Evolutionary conservation across 2,113 vertebrate genomes (phyloP), one percentile per base, ranked within the genome.

Genomic region (Lagopus muta): DNA sequence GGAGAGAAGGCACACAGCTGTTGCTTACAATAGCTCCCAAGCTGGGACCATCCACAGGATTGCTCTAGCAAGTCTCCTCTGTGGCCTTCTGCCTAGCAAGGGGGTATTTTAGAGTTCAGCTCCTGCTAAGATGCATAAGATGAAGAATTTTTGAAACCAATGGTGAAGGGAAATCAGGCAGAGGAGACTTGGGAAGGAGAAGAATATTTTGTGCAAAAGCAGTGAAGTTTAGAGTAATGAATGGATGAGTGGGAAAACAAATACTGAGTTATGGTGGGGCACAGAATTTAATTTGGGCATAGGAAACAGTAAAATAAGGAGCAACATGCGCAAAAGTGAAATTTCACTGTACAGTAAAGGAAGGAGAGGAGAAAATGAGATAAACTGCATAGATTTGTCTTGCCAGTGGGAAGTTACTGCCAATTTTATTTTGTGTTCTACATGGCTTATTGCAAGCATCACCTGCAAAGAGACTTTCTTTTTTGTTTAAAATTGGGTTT

Each of bases 1-100:
- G 75, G 64, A 82, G 89, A 94, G 79, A 92, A 96, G 73, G 69
- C n/a, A 5, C 72, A 88, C 76, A 87, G 80, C 86, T 96, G 92
- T 82, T 93, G 38, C 32, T 81, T 78, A 27, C 25, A 81, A 43
- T 62, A 61, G 38, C 22, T 52, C 45, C 47, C 0, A 0, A 77
- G 30, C 47, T 60, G 65, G 20, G 54, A 21, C 20, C 38, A 32
- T 52, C 9, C 2, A 77, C 52, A 43, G 52, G 52, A 76, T 25
- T 64, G 55, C 42, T 22, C 50, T 4, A 2, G 12, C 3, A 4
- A 75, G 19, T 74, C n/a, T 64, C 21, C 58, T 61, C 28, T 22
- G 2, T 10, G 2, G 42, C 54, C 25, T 64, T 24, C 24, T 70
- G 27, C 55, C 48, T 61, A 62, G 34, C 1, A 1, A 52, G 38